phyloP scores from a whole-genome alignment of 2,797 vertebrate genomes.

The Loriculus beryllinus region DNA sequence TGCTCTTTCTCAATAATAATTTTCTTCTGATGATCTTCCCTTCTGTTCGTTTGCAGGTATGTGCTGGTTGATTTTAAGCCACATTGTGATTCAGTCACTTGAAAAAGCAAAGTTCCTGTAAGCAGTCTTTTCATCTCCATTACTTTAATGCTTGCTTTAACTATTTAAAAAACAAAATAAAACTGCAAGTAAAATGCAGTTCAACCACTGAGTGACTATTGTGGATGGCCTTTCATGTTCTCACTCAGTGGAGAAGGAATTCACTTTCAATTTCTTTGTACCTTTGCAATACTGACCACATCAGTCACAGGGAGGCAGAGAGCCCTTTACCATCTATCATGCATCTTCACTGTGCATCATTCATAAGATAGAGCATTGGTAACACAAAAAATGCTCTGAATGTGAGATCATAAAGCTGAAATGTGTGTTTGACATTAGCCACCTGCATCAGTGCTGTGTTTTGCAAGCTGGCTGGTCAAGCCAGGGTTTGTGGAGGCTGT shows the following conservation, averaged over 20 bases:
- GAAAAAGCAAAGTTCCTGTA: neutral
- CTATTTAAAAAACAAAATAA: neutral
- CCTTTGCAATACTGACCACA: neutral
- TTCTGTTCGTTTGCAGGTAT: neutral
- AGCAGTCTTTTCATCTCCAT: neutral
- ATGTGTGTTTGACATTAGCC: neutral
- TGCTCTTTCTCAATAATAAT: neutral
- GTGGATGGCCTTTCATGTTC: neutral
- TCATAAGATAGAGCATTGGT: neutral
- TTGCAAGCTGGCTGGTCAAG: neutral
- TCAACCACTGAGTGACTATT: neutral
- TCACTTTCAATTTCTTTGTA: neutral
- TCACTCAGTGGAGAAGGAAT: neutral
- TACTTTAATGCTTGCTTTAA: neutral
- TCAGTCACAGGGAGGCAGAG: neutral
- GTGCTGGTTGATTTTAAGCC: neutral
- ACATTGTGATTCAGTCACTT: neutral
- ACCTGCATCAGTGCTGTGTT: neutral
- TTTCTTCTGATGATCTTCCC: neutral
- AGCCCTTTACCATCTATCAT: neutral
- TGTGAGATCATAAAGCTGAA: neutral
- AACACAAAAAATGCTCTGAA: neutral
- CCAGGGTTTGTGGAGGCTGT: neutral
- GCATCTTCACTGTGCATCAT: neutral
- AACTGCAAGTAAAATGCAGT: neutral